Base-by-base conservation (phyloP, 1,140 invertebrate species). In the Brachionus plicatilis region DNA sequence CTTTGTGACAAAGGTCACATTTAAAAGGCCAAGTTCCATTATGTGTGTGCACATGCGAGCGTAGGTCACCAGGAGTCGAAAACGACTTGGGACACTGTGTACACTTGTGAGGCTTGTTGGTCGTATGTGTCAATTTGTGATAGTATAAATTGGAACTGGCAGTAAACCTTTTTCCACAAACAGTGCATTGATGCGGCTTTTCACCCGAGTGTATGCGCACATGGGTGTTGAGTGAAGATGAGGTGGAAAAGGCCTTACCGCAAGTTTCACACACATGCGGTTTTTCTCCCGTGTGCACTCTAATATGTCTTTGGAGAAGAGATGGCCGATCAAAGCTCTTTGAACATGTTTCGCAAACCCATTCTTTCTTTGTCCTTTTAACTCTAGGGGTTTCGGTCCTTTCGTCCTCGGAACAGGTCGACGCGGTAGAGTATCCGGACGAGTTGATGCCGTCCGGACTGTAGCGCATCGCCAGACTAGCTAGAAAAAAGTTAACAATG, bases 61-160 rank as follows among this genome's bases (percentile, higher is more conserved):
- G 27, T 45, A 85, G 17, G 53, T 85, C 84, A 14, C 84, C 84
- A n/a, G 84, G 84, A 47, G 84, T 85, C 11, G 84, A 72, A 85
- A 85, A 85, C 11, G 72, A 76, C 37, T 79, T 85, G 29, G 29
- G 20, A 79, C 84, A 85, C 24, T 66, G 4, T 47, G 27, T 20
- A 70, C 84, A 85, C 79, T 78, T 78, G 47, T 84, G 68, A 37
- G 66, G 83, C 8, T 84, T 75, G 20, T 68, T 70, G n/a, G 24
- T 75, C 17, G 72, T 85, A 89, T 98, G 96, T 85, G 96, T 98
- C 96, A 98, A 97, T 87, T 95, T 92, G 92, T 98, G 96, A 89
- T 98, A 98, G 90, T 98, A 98, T 9, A 98, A 92, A 90, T 98
- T 98, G 17, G 95, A 96, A 83, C 94, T 95, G 45, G 96, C 96